These are phyloP conservation scores for Lateolabrax maculatus DNA, from an alignment of 2,797 vertebrate species.

Conservation along the genomic window DNA sequence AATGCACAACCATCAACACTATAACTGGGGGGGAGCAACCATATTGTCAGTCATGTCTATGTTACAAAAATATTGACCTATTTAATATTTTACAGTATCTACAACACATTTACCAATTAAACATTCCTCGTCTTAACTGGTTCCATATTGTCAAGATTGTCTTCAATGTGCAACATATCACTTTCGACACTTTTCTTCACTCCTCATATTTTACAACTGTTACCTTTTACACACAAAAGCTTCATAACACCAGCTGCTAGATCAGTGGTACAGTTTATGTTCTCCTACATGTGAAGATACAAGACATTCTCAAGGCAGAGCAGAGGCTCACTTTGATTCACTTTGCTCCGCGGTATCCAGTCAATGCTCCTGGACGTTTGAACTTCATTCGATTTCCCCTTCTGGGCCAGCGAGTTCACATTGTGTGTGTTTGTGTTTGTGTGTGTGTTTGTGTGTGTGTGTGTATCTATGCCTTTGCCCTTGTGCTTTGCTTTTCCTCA, in stretches of 20 bases:
- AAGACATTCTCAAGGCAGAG: constrained; percentile 54
- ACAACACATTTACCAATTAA: constrained; percentile 76
- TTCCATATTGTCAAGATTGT: constrained; percentile 71
- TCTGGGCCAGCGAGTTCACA: constrained; percentile 67
- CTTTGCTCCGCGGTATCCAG: constrained; percentile 48
- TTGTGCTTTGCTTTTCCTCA: constrained; percentile 43
- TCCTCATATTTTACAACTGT: constrained; percentile 43
- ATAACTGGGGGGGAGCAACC: constrained; percentile 69
- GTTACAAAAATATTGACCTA: constrained; percentile 86
- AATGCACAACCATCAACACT: constrained; percentile 60
- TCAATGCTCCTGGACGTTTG: constrained; percentile 54
- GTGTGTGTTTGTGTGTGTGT: constrained; percentile 19
- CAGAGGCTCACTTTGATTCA: constrained; percentile 53
- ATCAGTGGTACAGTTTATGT: constrained; percentile 39
- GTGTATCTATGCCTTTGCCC: constrained; percentile 34
- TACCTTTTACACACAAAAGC: constrained; percentile 66
- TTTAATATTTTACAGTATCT: constrained; percentile 87
- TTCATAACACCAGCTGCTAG: constrained; percentile 71
- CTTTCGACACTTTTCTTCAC: constrained; percentile 64
- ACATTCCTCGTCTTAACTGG: constrained; percentile 71
- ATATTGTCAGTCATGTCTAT: constrained; percentile 73
- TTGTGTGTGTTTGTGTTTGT: constrained; percentile 37
- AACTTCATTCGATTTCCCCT: constrained; percentile 78
- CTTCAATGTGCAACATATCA: constrained; percentile 76
- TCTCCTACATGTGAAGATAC: constrained; percentile 63